phyloP scores from a whole-genome alignment of 2,113 vertebrate genomes.

The Petaurus breviceps region DNA sequence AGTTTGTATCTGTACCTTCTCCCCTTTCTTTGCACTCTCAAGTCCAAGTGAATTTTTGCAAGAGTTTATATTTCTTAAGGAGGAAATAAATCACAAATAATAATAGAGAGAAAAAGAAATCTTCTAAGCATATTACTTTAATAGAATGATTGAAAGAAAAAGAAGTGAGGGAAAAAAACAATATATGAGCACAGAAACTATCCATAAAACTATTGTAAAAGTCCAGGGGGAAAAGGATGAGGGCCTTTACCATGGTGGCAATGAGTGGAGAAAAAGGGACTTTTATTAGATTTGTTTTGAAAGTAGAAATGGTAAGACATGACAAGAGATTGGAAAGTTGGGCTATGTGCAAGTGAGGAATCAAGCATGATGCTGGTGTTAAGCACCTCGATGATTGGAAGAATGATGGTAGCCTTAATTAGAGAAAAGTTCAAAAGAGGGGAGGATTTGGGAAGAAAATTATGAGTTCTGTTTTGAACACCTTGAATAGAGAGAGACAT shows the following conservation, averaged over 20 bases:
- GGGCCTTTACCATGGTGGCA: not conserved
- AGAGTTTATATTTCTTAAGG: not conserved
- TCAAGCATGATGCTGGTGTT: not conserved
- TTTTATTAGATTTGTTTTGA: not conserved
- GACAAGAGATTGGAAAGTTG: not conserved
- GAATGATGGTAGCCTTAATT: not conserved
- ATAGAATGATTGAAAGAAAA: not conserved
- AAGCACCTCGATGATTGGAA: not conserved
- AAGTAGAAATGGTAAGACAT: not conserved
- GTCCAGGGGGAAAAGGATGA: not conserved
- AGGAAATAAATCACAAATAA: not conserved
- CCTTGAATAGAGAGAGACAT: not conserved
- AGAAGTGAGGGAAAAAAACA: not conserved
- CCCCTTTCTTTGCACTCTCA: not conserved
- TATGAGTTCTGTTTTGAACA: not conserved
- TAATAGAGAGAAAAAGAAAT: not conserved
- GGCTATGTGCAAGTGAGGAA: not conserved
- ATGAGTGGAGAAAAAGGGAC: not conserved
- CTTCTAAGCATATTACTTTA: not conserved
- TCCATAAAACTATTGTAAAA: not conserved
- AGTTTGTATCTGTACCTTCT: not conserved
- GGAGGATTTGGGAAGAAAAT: not conserved
- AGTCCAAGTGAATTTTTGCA: not conserved
- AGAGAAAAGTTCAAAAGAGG: not conserved
- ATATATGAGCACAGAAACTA: not conserved